Conservation (phyloP, 2,797 vertebrate genomes). For the Myotis vivesi region DNA sequence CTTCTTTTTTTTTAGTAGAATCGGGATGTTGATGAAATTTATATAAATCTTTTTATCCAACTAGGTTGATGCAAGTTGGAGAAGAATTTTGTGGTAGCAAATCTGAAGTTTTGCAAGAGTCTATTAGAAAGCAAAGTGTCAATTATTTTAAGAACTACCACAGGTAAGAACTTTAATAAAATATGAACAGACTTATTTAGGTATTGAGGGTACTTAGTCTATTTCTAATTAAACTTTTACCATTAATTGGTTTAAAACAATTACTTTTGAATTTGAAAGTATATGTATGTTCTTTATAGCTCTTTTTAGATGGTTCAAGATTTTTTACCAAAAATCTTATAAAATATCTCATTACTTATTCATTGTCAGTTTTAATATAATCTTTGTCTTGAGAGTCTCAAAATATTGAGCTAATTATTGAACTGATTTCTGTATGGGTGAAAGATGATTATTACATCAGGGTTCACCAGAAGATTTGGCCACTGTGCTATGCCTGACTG, state of each 20-base stretch:
- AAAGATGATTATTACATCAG: background rate
- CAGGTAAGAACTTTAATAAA: conserved; percentile 87
- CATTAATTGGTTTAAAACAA: conserved; percentile 43
- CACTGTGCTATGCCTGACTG: background rate
- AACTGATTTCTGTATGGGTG: background rate
- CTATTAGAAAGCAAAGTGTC: conserved; percentile 96
- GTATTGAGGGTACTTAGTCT: background rate
- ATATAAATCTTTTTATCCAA: conserved; percentile 50
- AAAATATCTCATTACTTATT: conserved; percentile 14
- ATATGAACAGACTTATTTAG: background rate
- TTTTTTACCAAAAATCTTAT: background rate
- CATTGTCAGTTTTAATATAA: conserved; percentile 19
- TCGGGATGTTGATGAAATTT: conserved; percentile 40
- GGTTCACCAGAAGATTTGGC: background rate
- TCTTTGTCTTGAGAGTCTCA: background rate
- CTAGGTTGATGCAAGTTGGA: conserved; percentile 97
- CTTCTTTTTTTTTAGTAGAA: background rate
- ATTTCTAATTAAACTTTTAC: conserved; percentile 17
- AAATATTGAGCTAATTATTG: background rate
- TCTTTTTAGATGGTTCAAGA: background rate
- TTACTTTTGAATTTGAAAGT: conserved; percentile 51
- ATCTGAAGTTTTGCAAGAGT: conserved; percentile 98
- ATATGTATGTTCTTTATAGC: background rate
- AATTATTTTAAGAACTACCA: conserved; percentile 99
- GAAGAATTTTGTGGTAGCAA: conserved; percentile 98